Evolutionary conservation across 2,797 vertebrate genomes (phyloP).

Genomic region (Urosaurus nigricauda): DNA sequence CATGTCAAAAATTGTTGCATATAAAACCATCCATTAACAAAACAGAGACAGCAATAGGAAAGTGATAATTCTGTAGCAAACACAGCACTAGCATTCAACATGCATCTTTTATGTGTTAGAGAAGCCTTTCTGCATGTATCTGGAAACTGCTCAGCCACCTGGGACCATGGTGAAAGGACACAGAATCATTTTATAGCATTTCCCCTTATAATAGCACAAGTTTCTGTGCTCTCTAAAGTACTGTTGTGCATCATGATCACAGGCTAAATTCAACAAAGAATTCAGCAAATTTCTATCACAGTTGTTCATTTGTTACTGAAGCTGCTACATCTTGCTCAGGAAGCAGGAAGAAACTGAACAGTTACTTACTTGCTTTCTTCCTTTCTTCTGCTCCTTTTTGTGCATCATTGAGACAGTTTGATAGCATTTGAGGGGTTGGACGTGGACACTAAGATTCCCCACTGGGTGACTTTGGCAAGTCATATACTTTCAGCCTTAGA

Average conservation of each 20-base stretch:
- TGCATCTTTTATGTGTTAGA: constrained; percentile 57
- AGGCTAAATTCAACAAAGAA: constrained; percentile 57
- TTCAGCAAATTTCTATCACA: constrained; percentile 61
- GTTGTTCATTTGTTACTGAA: constrained; percentile 60
- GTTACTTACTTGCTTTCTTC: constrained; percentile 34
- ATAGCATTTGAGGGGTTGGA: no score
- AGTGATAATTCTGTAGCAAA: constrained; percentile 22
- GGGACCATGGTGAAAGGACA: constrained; percentile 35
- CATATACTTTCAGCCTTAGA: no score
- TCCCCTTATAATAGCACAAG: constrained; percentile 53
- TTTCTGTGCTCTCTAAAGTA: constrained; percentile 53
- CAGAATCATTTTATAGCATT: constrained; percentile 48
- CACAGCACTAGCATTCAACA: constrained; percentile 46
- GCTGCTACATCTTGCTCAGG: constrained; percentile 65
- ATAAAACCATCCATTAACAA: neutral
- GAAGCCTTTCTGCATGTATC: constrained; percentile 44
- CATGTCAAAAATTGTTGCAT: neutral
- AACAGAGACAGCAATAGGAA: neutral
- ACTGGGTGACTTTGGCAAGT: no score
- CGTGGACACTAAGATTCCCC: no score
- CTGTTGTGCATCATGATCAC: constrained; percentile 38
- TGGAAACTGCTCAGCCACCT: constrained; percentile 59
- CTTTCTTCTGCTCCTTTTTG: constrained; percentile 29
- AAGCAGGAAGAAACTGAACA: constrained; percentile 59
- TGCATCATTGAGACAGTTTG: neutral